Conservation (phyloP, 92 coral and sea anemone species). For the Palythoa caribaeorum region DNA sequence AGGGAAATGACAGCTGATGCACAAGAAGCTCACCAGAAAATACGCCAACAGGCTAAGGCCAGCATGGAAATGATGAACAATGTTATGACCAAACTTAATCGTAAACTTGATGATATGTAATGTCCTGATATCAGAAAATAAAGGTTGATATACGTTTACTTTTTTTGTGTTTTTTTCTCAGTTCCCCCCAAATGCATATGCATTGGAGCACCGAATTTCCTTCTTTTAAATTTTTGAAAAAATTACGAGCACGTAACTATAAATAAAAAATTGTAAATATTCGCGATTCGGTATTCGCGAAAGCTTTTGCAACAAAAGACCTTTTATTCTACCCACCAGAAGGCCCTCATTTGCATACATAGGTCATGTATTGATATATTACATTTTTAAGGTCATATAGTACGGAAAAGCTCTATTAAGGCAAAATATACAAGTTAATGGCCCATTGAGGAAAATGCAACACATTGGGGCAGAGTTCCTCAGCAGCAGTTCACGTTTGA, state of each 20-base stretch:
- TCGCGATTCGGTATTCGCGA: background rate
- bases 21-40: slow-evolving; percentile 33
- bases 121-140: background rate
- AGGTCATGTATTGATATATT: background rate
- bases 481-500: no score
- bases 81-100: slow-evolving; percentile 21
- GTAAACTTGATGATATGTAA: slow-evolving; percentile 49
- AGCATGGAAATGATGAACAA: slow-evolving; percentile 16
- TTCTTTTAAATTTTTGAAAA: background rate
- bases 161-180: background rate
- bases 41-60: slow-evolving; percentile 9
- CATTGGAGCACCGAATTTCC: background rate
- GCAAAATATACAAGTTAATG: no score
- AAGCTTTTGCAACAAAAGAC: background rate
- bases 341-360: background rate
- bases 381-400: background rate
- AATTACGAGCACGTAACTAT: background rate
- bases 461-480: no score
- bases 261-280: no score
- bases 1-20: slow-evolving; percentile 44
- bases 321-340: background rate
- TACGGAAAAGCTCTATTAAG: background rate
- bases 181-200: background rate
- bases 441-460: no score
- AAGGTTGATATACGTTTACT: background rate